Conservation (phyloP, 2,888 invertebrate species). For the Crematogaster levior region DNA sequence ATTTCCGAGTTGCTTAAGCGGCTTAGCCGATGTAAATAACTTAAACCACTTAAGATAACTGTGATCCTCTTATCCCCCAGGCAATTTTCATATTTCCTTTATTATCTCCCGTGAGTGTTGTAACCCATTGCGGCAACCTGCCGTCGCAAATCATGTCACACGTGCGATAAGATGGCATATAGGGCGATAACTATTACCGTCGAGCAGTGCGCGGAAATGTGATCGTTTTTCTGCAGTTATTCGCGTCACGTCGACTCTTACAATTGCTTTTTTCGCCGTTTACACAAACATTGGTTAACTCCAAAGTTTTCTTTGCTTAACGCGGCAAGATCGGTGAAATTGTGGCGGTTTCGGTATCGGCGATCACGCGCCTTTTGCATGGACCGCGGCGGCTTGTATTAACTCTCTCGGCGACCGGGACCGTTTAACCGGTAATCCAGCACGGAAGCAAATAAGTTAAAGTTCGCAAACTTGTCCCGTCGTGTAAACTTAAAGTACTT, state of each 20-base stretch:
- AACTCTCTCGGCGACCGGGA: conserved; percentile 40
- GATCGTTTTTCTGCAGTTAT: conserved; percentile 30
- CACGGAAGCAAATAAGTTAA: conserved; percentile 64
- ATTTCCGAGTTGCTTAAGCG: conserved; percentile 35
- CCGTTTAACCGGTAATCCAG: conserved; percentile 64
- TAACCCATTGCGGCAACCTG: conserved; percentile 23
- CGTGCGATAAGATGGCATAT: conserved; percentile 36
- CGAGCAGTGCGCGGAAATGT: background rate
- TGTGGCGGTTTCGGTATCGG: conserved; percentile 23
- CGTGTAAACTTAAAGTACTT: conserved; percentile 61
- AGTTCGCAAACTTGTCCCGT: conserved; percentile 53
- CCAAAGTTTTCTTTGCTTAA: conserved; percentile 32
- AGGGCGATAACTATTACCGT: conserved; percentile 32
- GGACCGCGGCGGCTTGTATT: conserved; percentile 25
- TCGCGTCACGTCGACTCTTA: conserved; percentile 43
- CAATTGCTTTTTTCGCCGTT: conserved; percentile 31
- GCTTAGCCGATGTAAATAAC: conserved; percentile 49
- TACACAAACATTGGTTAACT: conserved; percentile 4
- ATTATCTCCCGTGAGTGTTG: conserved; percentile 41
- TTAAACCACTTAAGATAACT: conserved; percentile 47
- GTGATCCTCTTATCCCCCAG: conserved; percentile 46
- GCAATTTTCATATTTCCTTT: conserved; percentile 50
- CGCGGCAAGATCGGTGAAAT: conserved; percentile 5
- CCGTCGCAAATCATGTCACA: conserved; percentile 44
- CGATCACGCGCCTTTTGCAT: conserved; percentile 36